These are phyloP conservation scores for Thinocorus orbignyianus DNA, from an alignment of 2,113 vertebrate genomes.

Conservation along the genomic window DNA sequence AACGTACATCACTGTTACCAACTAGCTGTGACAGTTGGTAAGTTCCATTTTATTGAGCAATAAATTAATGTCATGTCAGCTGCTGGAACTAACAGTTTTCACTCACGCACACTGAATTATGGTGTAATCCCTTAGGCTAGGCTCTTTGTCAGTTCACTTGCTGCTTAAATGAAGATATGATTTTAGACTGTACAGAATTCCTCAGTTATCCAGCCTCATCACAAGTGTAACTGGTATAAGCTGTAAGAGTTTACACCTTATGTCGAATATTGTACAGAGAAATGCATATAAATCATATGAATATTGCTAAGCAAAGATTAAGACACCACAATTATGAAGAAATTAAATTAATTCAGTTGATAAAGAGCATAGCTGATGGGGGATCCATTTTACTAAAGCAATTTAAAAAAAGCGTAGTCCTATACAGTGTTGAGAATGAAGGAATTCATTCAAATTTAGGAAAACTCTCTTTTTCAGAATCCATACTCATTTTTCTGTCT, in stretches of 20 bases:
- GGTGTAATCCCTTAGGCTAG: neutral
- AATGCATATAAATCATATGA: neutral
- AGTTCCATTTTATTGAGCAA: neutral
- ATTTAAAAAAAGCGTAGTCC: neutral
- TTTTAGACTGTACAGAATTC: neutral
- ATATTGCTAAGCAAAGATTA: neutral
- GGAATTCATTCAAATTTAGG: neutral
- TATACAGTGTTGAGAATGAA: neutral
- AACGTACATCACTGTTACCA: neutral
- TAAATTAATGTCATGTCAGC: neutral
- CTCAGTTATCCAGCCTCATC: neutral
- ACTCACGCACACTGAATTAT: neutral
- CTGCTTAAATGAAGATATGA: neutral
- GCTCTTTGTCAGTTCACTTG: neutral
- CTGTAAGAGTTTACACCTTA: neutral
- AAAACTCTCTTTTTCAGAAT: neutral
- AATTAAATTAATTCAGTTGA: neutral
- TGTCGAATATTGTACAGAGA: neutral
- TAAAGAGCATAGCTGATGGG: neutral
- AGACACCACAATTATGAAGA: neutral
- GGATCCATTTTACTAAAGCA: neutral
- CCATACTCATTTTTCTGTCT: neutral
- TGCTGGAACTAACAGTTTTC: neutral
- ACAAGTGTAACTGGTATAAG: neutral
- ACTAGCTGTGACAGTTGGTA: neutral